These are phyloP conservation scores for Aphrophora alni DNA, from an alignment of 2,888 invertebrate genomes.

Conservation along the genomic window DNA sequence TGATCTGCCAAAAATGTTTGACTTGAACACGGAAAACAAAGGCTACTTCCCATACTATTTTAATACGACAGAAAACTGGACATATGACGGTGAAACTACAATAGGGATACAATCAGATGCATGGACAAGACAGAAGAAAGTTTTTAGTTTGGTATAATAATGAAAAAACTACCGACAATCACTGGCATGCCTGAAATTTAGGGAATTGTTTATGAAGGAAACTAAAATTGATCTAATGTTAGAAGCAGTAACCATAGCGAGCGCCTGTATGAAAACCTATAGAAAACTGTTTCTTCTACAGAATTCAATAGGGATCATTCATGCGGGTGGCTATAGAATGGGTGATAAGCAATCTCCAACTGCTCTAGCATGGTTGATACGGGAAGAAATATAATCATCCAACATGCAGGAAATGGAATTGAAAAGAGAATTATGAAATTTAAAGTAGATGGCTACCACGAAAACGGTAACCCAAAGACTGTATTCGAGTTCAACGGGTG, in stretches of 20 bases:
- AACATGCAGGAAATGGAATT: neutral
- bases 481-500: slow-evolving; percentile 39
- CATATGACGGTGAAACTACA: no score
- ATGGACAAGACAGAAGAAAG: neutral
- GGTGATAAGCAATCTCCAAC: neutral
- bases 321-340: neutral
- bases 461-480: slow-evolving; percentile 27
- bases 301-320: neutral
- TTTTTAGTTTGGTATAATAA: slow-evolving; percentile 49
- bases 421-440: slow-evolving; percentile 38
- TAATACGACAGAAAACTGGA: no score
- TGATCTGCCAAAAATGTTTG: slow-evolving; percentile 51
- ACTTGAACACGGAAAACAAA: no score
- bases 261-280: slow-evolving; percentile 47
- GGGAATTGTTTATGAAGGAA: slow-evolving; percentile 45
- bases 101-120: slow-evolving; percentile 16
- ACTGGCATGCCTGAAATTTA: slow-evolving; percentile 50
- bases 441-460: slow-evolving; percentile 48
- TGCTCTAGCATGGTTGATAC: neutral
- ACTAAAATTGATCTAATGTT: slow-evolving; percentile 50
- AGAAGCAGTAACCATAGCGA: slow-evolving; percentile 48
- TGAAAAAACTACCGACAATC: slow-evolving; percentile 2
- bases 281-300: slow-evolving; percentile 48
- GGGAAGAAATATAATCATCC: slow-evolving; percentile 7
- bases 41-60: no score